Percentiles rank a stretch among this genome's conserved stretches.
phyloP scores from a whole-genome alignment of 1,140 invertebrate species.

The Drosophila teissieri region DNA sequence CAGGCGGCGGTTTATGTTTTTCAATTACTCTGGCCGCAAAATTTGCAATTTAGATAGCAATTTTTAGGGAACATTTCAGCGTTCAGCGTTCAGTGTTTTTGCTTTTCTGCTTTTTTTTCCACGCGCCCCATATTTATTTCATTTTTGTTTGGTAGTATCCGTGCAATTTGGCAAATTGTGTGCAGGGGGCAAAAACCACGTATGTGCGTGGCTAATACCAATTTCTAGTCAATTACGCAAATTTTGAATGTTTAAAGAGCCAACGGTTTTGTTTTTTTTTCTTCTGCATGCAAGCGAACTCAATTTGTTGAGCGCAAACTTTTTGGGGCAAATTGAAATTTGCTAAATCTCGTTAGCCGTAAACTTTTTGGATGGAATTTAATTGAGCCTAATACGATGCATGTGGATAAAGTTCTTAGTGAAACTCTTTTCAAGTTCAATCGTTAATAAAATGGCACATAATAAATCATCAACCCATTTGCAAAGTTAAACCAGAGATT shows the following conservation, averaged over 20 bases:
- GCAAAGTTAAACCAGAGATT: too few relatives aligned
- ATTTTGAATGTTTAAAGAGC: conserved; percentile 51
- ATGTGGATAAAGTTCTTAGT: too few relatives aligned
- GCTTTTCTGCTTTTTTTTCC: conserved; percentile 6
- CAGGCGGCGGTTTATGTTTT: conserved; percentile 64
- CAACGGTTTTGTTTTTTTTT: conserved; percentile 4
- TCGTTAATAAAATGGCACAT: too few relatives aligned
- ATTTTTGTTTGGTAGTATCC: conserved; percentile 24
- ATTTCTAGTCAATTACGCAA: conserved; percentile 58
- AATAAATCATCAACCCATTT: too few relatives aligned
- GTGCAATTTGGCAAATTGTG: conserved; percentile 58
- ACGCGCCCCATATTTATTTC: conserved; percentile 1
- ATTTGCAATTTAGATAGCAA: conserved; percentile 80
- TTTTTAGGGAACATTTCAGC: conserved; percentile 46
- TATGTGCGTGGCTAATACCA: conserved; percentile 43
- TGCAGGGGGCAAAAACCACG: conserved; percentile 7
- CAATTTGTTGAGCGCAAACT: conserved; percentile 22
- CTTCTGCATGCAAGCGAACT: conserved; percentile 21
- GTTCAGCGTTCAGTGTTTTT: conserved; percentile 3
- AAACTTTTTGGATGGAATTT: conserved; percentile 15
- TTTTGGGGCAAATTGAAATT: conserved; percentile 26
- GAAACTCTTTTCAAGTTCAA: neutral
- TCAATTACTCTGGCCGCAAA: conserved; percentile 75
- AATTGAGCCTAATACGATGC: neutral
- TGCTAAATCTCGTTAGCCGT: conserved; percentile 15